These are phyloP conservation scores for Drosophila buzzatii DNA, from an alignment of 2,888 invertebrate genomes.

Conservation along the genomic window DNA sequence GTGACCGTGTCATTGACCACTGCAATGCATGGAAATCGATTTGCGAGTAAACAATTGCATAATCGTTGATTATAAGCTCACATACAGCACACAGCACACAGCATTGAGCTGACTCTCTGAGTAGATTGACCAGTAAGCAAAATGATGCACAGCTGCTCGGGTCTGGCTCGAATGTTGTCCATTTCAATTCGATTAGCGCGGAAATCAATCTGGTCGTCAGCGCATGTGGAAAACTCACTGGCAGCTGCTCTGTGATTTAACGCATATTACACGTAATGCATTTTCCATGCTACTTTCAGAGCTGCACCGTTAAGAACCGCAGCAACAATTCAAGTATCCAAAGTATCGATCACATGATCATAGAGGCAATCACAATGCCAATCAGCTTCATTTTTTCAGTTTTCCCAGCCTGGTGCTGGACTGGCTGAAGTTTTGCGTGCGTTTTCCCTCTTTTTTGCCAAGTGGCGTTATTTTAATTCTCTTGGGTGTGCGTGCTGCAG, in stretches of 20 bases:
- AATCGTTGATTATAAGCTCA: slow-evolving; percentile 56
- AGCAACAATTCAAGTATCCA: slow-evolving; percentile 52
- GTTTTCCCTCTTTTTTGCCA: slow-evolving; percentile 23
- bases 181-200: slow-evolving; percentile 73
- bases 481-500: slow-evolving; percentile 58
- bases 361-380: slow-evolving; percentile 47
- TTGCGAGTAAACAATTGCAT: slow-evolving; percentile 63
- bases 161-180: slow-evolving; percentile 41
- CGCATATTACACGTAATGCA: slow-evolving; percentile 74
- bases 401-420: slow-evolving; percentile 18
- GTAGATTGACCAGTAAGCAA: slow-evolving; percentile 8
- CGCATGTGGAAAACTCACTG: slow-evolving; percentile 49
- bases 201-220: slow-evolving; percentile 65
- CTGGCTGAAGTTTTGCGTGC: slow-evolving; percentile 49
- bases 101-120: slow-evolving; percentile 3
- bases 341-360: slow-evolving; percentile 61
- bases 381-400: slow-evolving; percentile 43
- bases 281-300: slow-evolving; percentile 60
- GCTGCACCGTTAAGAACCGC: slow-evolving; percentile 56
- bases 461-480: slow-evolving; percentile 71
- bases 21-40: slow-evolving; percentile 61
- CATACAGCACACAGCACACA: slow-evolving; percentile 20
- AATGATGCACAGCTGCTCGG: slow-evolving; percentile 44
- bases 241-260: slow-evolving; percentile 64
- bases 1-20: slow-evolving; percentile 58